A percentile compares a stretch with the other conserved stretches of the same genome.
Evolutionary conservation across 1,140 invertebrate species (phyloP).

Genomic region (Akabosia matsudoensis): DNA sequence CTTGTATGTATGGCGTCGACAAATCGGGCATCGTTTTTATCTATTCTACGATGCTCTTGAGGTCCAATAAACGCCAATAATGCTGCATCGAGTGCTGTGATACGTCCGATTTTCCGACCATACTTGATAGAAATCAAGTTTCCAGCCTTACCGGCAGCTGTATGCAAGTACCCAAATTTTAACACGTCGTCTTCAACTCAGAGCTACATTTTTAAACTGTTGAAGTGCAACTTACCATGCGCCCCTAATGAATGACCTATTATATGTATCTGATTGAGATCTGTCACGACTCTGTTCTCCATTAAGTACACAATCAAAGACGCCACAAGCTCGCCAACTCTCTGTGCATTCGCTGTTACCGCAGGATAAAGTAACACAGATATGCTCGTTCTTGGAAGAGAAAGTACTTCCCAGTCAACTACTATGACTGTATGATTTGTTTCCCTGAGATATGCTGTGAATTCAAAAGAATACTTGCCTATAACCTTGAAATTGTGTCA

Average conservation of each 20-base stretch:
- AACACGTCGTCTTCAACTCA: neutral
- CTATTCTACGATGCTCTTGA: neutral
- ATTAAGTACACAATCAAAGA: conserved; percentile 33
- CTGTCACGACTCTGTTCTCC: conserved; percentile 13
- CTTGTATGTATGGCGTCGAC: conserved; percentile 21
- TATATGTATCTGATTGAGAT: conserved; percentile 45
- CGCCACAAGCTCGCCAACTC: conserved; percentile 39
- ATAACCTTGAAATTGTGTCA: too few species aligned
- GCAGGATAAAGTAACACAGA: neutral
- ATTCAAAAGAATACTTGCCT: neutral
- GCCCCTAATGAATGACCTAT: conserved; percentile 49
- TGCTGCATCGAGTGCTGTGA: conserved; percentile 7
- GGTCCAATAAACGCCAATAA: neutral
- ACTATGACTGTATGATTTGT: conserved; percentile 53
- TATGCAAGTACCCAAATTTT: neutral
- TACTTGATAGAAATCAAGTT: neutral
- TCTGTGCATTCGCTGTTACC: neutral
- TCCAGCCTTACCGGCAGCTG: neutral
- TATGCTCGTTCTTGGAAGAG: neutral
- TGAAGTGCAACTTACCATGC: conserved; percentile 31
- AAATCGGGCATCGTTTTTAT: neutral
- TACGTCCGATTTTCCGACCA: conserved; percentile 5
- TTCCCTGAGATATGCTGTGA: conserved; percentile 49
- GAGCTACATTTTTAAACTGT: neutral
- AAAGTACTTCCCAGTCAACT: conserved; percentile 59